phyloP scores from a whole-genome alignment of 2,888 invertebrate species.

The Macaria notata region DNA sequence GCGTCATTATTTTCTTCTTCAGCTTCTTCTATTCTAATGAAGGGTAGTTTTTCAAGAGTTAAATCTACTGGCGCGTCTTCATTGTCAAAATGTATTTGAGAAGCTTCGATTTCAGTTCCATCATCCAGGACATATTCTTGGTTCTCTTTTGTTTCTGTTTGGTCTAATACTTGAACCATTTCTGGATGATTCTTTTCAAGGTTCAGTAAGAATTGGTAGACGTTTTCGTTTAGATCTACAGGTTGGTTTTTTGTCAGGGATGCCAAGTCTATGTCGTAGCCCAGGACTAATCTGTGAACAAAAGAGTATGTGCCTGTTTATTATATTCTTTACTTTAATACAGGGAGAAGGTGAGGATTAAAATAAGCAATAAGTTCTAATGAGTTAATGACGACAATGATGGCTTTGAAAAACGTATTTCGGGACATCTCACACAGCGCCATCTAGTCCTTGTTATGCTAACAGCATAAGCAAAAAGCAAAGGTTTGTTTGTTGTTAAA shows the following conservation, averaged over 20 bases:
- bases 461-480: too few species aligned
- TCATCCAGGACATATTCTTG: slow-evolving; percentile 68
- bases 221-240: slow-evolving; percentile 64
- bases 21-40: slow-evolving; percentile 56
- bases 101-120: slow-evolving; percentile 73
- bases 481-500: too few species aligned
- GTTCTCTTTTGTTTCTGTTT: slow-evolving; percentile 50
- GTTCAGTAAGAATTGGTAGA: slow-evolving; percentile 66
- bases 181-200: slow-evolving; percentile 44
- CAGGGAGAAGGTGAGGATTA: too few species aligned
- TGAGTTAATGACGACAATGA: too few species aligned
- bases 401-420: too few species aligned
- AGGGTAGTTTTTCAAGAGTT: slow-evolving; percentile 66
- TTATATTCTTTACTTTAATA: too few species aligned
- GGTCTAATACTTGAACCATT: slow-evolving; percentile 39
- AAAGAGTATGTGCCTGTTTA: not conserved
- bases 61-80: slow-evolving; percentile 67
- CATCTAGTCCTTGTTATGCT: too few species aligned
- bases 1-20: slow-evolving; percentile 40
- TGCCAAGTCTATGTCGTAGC: slow-evolving; percentile 69
- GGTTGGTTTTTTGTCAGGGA: slow-evolving; percentile 67
- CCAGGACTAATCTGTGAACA: slow-evolving; percentile 56
- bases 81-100: slow-evolving; percentile 76
- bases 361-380: too few species aligned
- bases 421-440: too few species aligned